These are phyloP conservation scores for Falcaria lacertinaria DNA, from an alignment of 2,888 invertebrate species.

Conservation along the genomic window DNA sequence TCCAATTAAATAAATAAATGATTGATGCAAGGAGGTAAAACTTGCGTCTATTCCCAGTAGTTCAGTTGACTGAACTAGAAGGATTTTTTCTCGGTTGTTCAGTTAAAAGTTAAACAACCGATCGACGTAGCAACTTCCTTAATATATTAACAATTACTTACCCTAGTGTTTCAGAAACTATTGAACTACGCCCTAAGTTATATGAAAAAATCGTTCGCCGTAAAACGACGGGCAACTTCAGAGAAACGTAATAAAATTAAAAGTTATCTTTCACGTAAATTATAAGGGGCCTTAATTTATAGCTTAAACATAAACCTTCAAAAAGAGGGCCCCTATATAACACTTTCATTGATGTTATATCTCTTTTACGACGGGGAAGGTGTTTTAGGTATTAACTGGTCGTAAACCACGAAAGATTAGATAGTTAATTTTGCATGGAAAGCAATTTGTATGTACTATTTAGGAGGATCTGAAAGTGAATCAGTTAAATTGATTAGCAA, in stretches of 20 bases:
- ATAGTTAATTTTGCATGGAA: neutral
- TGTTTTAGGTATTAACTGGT: constrained; percentile 45
- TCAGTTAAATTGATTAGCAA: no score
- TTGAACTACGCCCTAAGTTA: no score
- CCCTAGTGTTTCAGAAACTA: no score
- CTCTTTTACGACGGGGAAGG: constrained; percentile 48
- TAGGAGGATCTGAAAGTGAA: no score
- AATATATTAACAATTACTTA: no score
- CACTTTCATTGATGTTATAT: constrained; percentile 41
- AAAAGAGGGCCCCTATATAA: constrained; percentile 28
- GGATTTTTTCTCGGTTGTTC: no score
- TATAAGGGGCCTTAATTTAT: neutral
- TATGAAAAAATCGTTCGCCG: neutral
- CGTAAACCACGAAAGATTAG: constrained; percentile 33
- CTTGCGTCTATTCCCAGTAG: no score
- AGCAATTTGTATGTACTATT: neutral
- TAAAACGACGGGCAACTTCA: neutral
- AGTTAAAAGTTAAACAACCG: no score
- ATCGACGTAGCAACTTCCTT: no score
- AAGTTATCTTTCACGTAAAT: neutral
- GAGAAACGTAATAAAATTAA: neutral
- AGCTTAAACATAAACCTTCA: constrained; percentile 31
- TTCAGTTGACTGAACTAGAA: no score
- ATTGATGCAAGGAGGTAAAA: no score
- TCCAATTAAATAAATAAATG: no score